Evolutionary conservation across 2,888 invertebrate genomes (phyloP).

Genomic region (Aplocera efformata): DNA sequence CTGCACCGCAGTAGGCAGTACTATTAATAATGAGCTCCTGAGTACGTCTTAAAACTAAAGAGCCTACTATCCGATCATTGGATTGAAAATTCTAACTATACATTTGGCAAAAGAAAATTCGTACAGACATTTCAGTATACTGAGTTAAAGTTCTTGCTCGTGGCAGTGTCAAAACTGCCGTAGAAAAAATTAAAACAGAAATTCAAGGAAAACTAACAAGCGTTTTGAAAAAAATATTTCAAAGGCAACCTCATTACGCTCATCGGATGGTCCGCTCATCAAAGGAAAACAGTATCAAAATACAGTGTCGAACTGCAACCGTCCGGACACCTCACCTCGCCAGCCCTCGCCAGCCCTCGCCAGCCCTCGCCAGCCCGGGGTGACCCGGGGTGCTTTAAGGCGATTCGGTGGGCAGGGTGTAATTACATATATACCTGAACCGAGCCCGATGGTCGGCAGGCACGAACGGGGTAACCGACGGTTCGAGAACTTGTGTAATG

Average conservation of each 20-base stretch:
- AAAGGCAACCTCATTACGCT: conserved; percentile 14
- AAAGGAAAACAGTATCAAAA: conserved; percentile 15
- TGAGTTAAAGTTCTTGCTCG: too few species aligned
- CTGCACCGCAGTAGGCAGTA: too few species aligned
- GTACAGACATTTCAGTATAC: too few species aligned
- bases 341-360: background rate
- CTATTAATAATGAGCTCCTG: too few species aligned
- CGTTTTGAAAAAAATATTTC: background rate
- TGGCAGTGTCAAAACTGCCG: too few species aligned
- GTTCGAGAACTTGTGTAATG: conserved; percentile 8
- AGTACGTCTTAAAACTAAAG: too few species aligned
- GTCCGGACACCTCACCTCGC: conserved; percentile 13
- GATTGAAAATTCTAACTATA: too few species aligned
- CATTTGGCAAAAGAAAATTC: too few species aligned
- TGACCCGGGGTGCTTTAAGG: too few species aligned
- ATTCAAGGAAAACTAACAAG: background rate
- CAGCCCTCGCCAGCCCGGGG: too few species aligned
- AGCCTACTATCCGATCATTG: too few species aligned
- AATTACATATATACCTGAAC: conserved; percentile 7
- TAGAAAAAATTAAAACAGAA: background rate
- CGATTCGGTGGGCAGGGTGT: conserved; percentile 1
- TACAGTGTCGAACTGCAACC: conserved; percentile 15
- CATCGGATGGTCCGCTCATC: conserved; percentile 15
- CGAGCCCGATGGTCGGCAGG: conserved; percentile 7
- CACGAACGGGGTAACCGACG: conserved; percentile 8